phyloP scores from a whole-genome alignment of 2,797 vertebrate species.

The Eulemur rubriventer region DNA sequence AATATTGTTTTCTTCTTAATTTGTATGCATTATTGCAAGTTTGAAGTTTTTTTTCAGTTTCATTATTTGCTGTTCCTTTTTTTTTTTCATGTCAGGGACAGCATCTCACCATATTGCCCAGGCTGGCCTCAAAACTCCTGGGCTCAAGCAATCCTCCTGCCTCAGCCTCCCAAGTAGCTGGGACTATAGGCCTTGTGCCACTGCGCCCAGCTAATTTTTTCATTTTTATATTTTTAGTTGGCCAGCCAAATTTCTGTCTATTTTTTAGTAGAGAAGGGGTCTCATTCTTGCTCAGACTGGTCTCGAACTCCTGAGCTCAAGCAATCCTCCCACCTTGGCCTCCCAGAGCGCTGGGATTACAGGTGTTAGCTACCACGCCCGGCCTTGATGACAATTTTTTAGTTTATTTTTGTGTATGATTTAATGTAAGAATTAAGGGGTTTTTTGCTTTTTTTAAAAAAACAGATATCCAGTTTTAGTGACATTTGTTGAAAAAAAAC shows the following conservation, averaged over 20 bases:
- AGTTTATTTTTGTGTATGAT: neutral
- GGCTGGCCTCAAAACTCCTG: neutral
- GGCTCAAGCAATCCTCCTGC: neutral
- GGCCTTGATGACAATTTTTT: neutral
- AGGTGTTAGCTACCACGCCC: too few species aligned
- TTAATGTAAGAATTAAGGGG: neutral
- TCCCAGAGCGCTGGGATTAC: too few species aligned
- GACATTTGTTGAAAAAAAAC: too few species aligned
- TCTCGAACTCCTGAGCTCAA: too few species aligned
- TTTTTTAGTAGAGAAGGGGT: too few species aligned
- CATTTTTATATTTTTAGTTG: too few species aligned
- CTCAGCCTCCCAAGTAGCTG: neutral
- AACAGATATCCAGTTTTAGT: neutral
- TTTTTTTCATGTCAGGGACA: neutral
- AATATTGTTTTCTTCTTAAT: neutral
- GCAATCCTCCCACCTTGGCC: too few species aligned
- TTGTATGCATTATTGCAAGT: neutral
- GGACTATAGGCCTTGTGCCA: too few species aligned
- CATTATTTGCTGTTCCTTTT: neutral
- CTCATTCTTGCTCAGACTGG: too few species aligned
- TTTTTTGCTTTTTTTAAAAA: neutral
- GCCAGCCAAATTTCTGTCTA: too few species aligned
- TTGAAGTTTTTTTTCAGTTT: neutral
- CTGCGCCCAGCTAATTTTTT: too few species aligned
- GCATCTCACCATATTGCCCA: neutral